Base-by-base conservation (phyloP, 2,797 vertebrate genomes). In the Danio choprae region DNA sequence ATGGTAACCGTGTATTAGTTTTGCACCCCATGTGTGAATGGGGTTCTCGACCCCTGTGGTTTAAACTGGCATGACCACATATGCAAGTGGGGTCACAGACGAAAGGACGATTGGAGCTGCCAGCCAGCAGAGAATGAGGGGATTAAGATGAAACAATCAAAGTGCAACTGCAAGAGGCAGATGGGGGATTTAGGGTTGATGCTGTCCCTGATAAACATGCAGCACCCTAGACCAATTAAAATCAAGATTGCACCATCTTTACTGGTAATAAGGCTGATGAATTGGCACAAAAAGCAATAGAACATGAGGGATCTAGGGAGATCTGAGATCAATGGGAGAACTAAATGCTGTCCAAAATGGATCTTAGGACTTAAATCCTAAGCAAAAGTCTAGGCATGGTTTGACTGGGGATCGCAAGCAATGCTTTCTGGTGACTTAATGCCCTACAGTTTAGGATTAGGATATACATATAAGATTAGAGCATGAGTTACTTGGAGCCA, bases 111-210 rank as follows among this genome's bases (percentile, higher is more conserved):
- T 68, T 53, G 29, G 44, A 50, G 51, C 78, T 55, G 40, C 73
- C 53, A 83, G 81, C 79, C 77, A 20, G 41, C 48, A 76, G 41
- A 87, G 73, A 87, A 84, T 84, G 63, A 83, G 81, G 77, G 85
- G 85, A 89, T 91, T 90, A 88, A 87, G 85, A 87, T 86, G 86
- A 89, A 91, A 90, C 87, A 89, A 91, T 90, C 82, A 84, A 88
- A 91, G 87, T 84, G 70, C 79, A 85, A 84, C 86, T 71, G 76
- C 77, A 77, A 63, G 59, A 81, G 74, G 77, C 87, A 87, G 86
- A 87, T 85, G 84, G 84, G 68, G 81, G 78, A 85, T 86, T 84
- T 65, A 73, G 80, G 77, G 77, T 81, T 81, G 77, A 88, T 63
- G 56, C 53, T 70, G 50, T 71, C 59, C 76, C 69, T 67, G 67